These are phyloP conservation scores for Taxidea taxus DNA, from an alignment of 2,113 vertebrate genomes.

Conservation along the genomic window DNA sequence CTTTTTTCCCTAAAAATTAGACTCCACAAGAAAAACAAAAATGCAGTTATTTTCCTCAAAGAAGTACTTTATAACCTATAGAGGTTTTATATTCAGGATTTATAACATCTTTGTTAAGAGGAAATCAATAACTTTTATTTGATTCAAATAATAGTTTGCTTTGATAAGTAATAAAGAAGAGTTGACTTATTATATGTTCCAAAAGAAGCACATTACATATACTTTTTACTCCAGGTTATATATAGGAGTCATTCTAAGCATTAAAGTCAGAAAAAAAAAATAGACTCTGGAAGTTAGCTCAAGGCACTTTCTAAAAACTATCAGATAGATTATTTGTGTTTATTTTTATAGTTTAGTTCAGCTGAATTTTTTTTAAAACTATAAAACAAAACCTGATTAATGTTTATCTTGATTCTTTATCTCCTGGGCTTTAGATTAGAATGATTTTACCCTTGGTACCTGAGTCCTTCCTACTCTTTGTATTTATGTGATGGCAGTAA, in stretches of 20 bases:
- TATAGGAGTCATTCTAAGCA: background rate
- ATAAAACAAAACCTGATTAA: constrained; percentile 16
- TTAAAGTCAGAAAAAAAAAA: background rate
- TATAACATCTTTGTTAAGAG: constrained; percentile 30
- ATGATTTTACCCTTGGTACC: background rate
- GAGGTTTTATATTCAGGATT: constrained; percentile 70
- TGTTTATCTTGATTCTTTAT: background rate
- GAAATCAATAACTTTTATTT: constrained; percentile 66
- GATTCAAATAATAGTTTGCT: constrained; percentile 54
- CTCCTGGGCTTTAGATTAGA: background rate
- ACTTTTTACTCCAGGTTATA: constrained; percentile 54
- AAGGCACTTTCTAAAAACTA: constrained; percentile 47
- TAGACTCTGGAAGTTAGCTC: constrained; percentile 24
- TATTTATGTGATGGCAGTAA: background rate
- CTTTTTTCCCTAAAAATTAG: constrained; percentile 67
- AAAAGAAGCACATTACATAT: constrained; percentile 32
- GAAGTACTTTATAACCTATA: background rate
- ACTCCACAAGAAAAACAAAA: constrained; percentile 42
- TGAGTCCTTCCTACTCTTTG: background rate
- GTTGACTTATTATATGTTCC: constrained; percentile 15
- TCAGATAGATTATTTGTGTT: constrained; percentile 24
- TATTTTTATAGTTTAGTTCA: constrained; percentile 45
- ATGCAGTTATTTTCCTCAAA: constrained; percentile 55
- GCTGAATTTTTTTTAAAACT: background rate
- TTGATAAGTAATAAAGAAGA: constrained; percentile 59